phyloP scores from a whole-genome alignment of 2,797 vertebrate genomes.

The Enteromius trimaculatus region DNA sequence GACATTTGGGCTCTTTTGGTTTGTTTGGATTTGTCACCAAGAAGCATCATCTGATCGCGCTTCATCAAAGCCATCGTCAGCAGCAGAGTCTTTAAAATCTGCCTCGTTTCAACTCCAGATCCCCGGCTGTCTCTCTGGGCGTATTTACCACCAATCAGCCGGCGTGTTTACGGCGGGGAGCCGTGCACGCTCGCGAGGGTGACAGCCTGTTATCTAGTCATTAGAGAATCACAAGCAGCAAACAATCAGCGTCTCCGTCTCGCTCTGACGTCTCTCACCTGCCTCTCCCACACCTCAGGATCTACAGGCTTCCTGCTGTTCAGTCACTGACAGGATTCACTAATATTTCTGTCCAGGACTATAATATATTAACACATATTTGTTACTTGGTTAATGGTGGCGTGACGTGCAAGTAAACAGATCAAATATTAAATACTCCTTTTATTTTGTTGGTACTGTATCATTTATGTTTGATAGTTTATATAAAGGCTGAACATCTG shows the following conservation, averaged over 20 bases:
- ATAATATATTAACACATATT: no score
- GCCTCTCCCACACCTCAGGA: no score
- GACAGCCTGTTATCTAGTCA: conserved; percentile 54
- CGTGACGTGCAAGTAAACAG: no score
- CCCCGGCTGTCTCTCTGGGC: conserved; percentile 35
- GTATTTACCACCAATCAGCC: conserved; percentile 52
- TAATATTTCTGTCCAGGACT: no score
- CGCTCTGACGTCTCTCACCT: neutral
- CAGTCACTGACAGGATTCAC: no score
- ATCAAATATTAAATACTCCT: no score
- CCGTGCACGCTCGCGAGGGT: conserved; percentile 40
- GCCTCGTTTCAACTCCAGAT: conserved; percentile 72
- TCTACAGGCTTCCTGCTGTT: no score
- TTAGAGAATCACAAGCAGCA: conserved; percentile 44
- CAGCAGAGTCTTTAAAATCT: conserved; percentile 67
- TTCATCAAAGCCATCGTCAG: conserved; percentile 67
- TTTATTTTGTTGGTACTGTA: no score
- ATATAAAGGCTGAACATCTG: no score
- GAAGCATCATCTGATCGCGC: conserved; percentile 65
- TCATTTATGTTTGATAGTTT: no score
- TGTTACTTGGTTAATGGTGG: no score
- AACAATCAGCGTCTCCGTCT: conserved; percentile 3
- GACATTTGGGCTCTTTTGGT: conserved; percentile 43
- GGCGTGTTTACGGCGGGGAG: no score
- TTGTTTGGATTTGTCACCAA: conserved; percentile 64